Evolutionary conservation across 2,888 invertebrate genomes (phyloP).

Genomic region (Folsomia candida): DNA sequence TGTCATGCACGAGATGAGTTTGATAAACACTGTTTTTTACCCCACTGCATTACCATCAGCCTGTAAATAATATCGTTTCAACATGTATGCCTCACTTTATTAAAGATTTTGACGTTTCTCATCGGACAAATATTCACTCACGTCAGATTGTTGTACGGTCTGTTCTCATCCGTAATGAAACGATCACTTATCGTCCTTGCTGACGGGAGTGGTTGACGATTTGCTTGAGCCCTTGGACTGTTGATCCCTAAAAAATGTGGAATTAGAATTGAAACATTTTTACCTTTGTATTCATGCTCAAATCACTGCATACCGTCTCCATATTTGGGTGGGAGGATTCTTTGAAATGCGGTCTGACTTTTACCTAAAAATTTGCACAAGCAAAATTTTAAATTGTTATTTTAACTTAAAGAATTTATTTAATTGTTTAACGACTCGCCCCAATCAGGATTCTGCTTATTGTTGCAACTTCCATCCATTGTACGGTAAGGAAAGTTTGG

Average conservation of each 20-base stretch:
- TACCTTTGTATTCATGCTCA: no score
- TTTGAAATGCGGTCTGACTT: slow-evolving; percentile 58
- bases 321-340: slow-evolving; percentile 67
- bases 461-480: slow-evolving; percentile 93
- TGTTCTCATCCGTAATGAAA: slow-evolving; percentile 51
- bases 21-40: slow-evolving; percentile 18
- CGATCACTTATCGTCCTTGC: slow-evolving; percentile 52
- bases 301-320: slow-evolving; percentile 60
- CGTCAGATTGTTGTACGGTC: slow-evolving; percentile 49
- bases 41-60: slow-evolving; percentile 51
- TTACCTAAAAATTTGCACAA: slow-evolving; percentile 33
- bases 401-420: slow-evolving; percentile 3
- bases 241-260: slow-evolving; percentile 35
- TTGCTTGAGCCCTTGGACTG: slow-evolving; percentile 41
- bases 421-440: slow-evolving; percentile 62
- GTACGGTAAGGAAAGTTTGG: slow-evolving; percentile 62
- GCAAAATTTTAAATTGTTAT: no score
- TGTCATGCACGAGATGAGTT: background rate
- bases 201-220: slow-evolving; percentile 55
- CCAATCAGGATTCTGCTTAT: slow-evolving; percentile 74
- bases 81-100: no score
- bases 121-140: no score
- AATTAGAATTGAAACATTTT: no score
- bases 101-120: no score
- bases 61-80: no score